phyloP scores from a whole-genome alignment of 2,888 invertebrate genomes.

The Flexamia atlantica region DNA sequence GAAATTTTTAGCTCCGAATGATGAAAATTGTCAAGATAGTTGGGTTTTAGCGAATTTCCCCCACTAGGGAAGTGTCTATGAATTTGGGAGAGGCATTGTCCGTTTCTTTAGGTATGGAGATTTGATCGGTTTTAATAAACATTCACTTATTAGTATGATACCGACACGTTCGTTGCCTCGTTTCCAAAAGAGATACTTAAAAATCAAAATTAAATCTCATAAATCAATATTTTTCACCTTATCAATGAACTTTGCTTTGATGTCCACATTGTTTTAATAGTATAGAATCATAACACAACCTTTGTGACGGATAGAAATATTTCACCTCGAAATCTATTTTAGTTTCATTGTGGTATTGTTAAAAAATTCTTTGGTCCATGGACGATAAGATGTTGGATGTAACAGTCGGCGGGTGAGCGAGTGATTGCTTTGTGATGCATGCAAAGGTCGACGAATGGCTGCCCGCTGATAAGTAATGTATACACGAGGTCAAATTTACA shows the following conservation, averaged over 20 bases:
- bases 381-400: neutral
- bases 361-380: neutral
- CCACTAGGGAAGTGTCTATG: too few relatives aligned
- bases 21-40: too few relatives aligned
- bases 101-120: too few relatives aligned
- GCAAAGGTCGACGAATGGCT: neutral
- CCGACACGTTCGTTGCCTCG: too few relatives aligned
- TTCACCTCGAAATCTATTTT: neutral
- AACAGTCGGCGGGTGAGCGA: neutral
- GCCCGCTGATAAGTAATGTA: neutral
- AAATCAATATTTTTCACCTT: neutral
- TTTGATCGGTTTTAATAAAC: too few relatives aligned
- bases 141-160: too few relatives aligned
- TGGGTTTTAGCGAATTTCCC: too few relatives aligned
- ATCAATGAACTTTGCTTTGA: constrained; percentile 17
- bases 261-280: neutral
- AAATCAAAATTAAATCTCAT: too few relatives aligned
- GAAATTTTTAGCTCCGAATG: too few relatives aligned
- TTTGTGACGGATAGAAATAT: neutral
- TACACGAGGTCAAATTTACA: neutral
- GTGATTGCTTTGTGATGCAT: neutral
- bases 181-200: too few relatives aligned
- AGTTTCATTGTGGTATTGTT: neutral
- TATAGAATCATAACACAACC: neutral
- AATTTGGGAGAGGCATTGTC: too few relatives aligned